Percentiles rank a stretch among this genome's conserved stretches.
Evolutionary conservation across 2,113 vertebrate species (phyloP).

Genomic region (Cyanoramphus novaezelandiae): DNA sequence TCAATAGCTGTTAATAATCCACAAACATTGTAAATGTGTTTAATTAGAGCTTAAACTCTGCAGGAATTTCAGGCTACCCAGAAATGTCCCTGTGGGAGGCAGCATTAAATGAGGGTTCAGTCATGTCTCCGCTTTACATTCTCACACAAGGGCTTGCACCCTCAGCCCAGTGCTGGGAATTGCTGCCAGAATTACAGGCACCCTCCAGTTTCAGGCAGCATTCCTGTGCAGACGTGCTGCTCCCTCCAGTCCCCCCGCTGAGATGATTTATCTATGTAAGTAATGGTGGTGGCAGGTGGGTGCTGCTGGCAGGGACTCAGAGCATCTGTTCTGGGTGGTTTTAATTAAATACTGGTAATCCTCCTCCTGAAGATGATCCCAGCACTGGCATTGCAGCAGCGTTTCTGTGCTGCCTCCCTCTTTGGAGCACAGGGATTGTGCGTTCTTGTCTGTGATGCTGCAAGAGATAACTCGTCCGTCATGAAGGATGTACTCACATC

Average conservation of each 20-base stretch:
- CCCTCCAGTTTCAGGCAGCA: not conserved
- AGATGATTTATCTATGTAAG: not conserved
- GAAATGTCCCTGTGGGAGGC: not conserved
- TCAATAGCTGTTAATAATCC: not conserved
- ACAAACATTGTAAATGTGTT: not conserved
- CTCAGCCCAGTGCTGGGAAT: not conserved
- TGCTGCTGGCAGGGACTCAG: not conserved
- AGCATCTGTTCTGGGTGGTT: not conserved
- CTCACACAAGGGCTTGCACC: not conserved
- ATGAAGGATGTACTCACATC: accelerated
- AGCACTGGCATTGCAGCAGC: not conserved
- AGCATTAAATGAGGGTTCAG: accelerated
- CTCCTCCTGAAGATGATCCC: not conserved
- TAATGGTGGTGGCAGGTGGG: not conserved
- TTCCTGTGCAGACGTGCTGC: accelerated
- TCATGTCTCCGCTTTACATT: not conserved
- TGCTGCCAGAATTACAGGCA: not conserved
- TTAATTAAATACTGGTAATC: not conserved
- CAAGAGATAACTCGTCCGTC: not conserved
- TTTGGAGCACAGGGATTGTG: not conserved
- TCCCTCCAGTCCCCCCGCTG: not conserved
- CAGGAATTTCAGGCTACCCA: not conserved
- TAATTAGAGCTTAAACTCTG: not conserved
- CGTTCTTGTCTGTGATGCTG: not conserved
- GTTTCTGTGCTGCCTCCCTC: not conserved